Evolutionary conservation across 2,888 invertebrate species (phyloP).

Genomic region (Harpagoxenus sublaevis): DNA sequence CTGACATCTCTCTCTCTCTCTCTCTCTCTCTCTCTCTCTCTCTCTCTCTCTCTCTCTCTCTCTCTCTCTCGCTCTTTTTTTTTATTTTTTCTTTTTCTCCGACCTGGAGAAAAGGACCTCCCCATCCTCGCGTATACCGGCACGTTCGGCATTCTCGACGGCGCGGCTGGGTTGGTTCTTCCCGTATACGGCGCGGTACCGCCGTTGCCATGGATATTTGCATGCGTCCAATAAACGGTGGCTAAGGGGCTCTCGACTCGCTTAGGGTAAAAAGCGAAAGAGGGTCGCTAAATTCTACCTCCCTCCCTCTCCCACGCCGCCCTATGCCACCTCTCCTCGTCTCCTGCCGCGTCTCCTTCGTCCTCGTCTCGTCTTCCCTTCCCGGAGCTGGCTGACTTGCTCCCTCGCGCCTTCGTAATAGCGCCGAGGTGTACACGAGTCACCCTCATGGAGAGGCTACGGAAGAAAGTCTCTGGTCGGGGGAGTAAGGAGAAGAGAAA

Average conservation of each 20-base stretch:
- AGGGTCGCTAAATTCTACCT: constrained; percentile 83
- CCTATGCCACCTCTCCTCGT: constrained; percentile 57
- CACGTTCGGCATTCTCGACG: constrained; percentile 66
- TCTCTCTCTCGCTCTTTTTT: neutral
- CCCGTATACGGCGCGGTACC: constrained; percentile 65
- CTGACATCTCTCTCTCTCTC: constrained; percentile 41
- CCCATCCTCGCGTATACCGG: constrained; percentile 46
- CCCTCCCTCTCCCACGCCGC: constrained; percentile 66
- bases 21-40: constrained; percentile 27
- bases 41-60: constrained; percentile 34
- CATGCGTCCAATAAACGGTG: constrained; percentile 86
- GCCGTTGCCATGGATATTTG: constrained; percentile 86
- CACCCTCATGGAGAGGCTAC: constrained; percentile 62
- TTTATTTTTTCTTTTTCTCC: constrained; percentile 43
- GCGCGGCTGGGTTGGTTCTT: constrained; percentile 65
- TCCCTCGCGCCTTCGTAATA: constrained; percentile 79
- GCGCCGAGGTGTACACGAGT: constrained; percentile 75
- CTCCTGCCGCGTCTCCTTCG: constrained; percentile 45
- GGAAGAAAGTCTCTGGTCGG: constrained; percentile 46
- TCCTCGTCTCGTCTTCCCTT: constrained; percentile 61
- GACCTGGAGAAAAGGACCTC: constrained; percentile 58
- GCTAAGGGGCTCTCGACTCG: constrained; percentile 85
- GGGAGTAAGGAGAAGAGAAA: constrained; percentile 17
- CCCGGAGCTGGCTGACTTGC: constrained; percentile 56
- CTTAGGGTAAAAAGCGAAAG: constrained; percentile 84